A percentile compares a stretch with the other conserved stretches of the same genome.
These are phyloP conservation scores for Zeus faber DNA, from an alignment of 2,113 vertebrate species.

Conservation along the genomic window DNA sequence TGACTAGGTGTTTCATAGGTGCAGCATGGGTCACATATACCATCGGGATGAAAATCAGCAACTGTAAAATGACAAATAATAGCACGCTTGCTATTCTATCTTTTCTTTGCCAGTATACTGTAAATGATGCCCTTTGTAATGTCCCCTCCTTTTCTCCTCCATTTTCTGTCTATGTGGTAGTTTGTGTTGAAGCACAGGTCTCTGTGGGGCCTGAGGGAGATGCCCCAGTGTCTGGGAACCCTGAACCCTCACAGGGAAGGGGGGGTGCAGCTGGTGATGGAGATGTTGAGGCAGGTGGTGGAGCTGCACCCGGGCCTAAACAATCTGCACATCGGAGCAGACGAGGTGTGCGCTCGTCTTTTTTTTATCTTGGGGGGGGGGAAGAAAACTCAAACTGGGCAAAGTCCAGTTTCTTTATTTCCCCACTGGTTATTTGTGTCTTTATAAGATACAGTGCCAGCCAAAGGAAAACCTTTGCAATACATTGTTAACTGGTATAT, in stretches of 20 bases:
- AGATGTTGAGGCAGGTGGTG: slow-evolving; percentile 90
- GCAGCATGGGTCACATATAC: too few relatives aligned
- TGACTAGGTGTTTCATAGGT: too few relatives aligned
- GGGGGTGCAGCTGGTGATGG: slow-evolving; percentile 73
- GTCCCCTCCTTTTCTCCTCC: slow-evolving; percentile 2
- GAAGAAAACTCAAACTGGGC: too few relatives aligned
- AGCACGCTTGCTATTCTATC: too few relatives aligned
- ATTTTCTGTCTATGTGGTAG: slow-evolving; percentile 60
- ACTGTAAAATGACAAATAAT: too few relatives aligned
- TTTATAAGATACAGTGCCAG: too few relatives aligned
- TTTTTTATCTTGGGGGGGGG: not conserved
- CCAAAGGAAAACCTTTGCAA: too few relatives aligned
- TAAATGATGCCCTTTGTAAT: not conserved
- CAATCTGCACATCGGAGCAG: slow-evolving; percentile 89
- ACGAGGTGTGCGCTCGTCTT: slow-evolving; percentile 87
- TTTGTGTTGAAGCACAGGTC: slow-evolving; percentile 89
- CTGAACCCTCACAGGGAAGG: slow-evolving; percentile 86
- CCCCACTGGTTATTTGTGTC: too few relatives aligned
- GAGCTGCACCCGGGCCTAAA: slow-evolving; percentile 73
- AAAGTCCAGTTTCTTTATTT: too few relatives aligned
- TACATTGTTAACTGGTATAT: too few relatives aligned
- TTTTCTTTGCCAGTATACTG: not conserved
- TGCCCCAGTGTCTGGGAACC: slow-evolving; percentile 81
- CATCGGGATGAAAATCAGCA: too few relatives aligned
- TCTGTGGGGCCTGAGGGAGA: slow-evolving; percentile 83